Evolutionary conservation across 2,113 vertebrate species (phyloP), one percentile per base, ranked within the genome.

Genomic region (Asarcornis scutulata): DNA sequence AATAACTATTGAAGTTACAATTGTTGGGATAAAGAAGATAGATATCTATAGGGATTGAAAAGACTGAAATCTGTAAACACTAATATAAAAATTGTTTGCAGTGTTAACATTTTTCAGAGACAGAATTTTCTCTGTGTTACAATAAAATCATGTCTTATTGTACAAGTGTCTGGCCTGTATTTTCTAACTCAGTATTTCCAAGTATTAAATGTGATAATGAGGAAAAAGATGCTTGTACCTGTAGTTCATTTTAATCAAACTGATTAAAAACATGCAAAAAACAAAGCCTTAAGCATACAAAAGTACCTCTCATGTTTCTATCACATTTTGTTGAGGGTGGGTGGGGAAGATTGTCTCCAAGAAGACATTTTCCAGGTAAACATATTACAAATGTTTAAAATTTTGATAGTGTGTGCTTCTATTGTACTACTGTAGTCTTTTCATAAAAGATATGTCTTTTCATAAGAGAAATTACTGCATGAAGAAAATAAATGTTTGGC

Each of bases 31-130:
- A 80, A 91, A 73, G 36, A 80, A 80, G 32, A 80, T 14, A 58
- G 32, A 59, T 86, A 48, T 44, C 66, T 67, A 62, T 12, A 40
- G 7, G 38, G 27, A 94, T 40, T 94, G 55, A 66, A 83, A 80
- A 89, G 69, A 75, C 34, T 44, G 69, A 91, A 83, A 83, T 93
- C 60, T 88, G 36, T 83, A 88, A 95, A 74, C 36, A 46, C 85
- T 74, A 83, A 71, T 88, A 91, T 34, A 88, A 60, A 86, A 86
- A 94, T 85, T 88, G 17, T 85, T 88, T 89, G 64, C 36, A 67
- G 29, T 83, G 79, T 83, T 95, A 91, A 63, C 68, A 91, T 94
- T 94, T 83, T 83, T 91, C 48, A 75, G 32, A 81, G 72, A 55
- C 22, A 86, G 72, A 88, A 81, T 90, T 94, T 95, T 59, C 56